Conservation (phyloP, 2,797 vertebrate species). For the Chaetophractus vellerosus region DNA sequence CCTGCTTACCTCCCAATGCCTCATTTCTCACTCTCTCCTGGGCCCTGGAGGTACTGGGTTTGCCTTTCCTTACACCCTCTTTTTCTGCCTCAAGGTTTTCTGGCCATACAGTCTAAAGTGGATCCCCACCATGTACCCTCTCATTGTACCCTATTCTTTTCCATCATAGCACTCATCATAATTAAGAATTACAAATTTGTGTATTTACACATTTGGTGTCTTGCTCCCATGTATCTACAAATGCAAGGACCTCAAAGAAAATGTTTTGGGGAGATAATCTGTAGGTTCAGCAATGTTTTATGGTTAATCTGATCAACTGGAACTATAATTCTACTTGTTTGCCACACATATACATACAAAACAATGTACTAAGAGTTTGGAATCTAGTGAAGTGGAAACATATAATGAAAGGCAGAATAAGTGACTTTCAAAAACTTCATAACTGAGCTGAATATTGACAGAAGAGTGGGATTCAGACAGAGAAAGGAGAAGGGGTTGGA, state of each 20-base stretch:
- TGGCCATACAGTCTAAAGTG: background rate
- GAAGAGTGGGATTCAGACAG: background rate
- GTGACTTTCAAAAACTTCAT: background rate
- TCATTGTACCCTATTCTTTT: background rate
- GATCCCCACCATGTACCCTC: background rate
- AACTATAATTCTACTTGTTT: slow-evolving; percentile 29
- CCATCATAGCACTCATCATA: background rate
- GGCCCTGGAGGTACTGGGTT: background rate
- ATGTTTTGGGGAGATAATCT: background rate
- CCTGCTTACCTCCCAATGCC: background rate
- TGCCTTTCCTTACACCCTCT: background rate
- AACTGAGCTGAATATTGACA: background rate
- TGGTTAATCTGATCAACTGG: background rate
- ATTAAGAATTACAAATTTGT: background rate
- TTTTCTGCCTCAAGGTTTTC: background rate
- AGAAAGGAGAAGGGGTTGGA: background rate
- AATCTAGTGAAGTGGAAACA: background rate
- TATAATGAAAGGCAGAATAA: slow-evolving; percentile 40
- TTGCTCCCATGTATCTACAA: background rate
- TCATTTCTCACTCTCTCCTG: background rate
- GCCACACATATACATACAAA: slow-evolving; percentile 55
- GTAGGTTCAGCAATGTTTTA: slow-evolving; percentile 24
- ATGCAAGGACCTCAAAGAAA: background rate
- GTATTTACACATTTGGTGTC: slow-evolving; percentile 10
- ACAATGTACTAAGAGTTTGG: background rate